phyloP scores from a whole-genome alignment of 1,140 invertebrate genomes.

The Caerostris darwini region DNA sequence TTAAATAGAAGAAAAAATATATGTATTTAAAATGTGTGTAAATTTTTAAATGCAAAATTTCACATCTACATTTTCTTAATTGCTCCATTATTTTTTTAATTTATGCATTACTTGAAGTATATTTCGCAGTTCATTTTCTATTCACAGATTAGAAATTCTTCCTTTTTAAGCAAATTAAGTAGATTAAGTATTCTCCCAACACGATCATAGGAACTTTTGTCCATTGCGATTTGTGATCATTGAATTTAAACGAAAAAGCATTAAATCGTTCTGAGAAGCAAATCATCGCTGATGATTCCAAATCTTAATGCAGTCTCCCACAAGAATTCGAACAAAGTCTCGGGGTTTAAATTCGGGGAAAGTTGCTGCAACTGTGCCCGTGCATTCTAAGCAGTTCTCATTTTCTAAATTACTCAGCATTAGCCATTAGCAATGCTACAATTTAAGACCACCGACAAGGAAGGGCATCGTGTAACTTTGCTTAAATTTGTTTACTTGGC shows the following conservation, averaged over 20 bases:
- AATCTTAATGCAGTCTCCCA: not conserved
- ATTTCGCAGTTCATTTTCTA: too few relatives aligned
- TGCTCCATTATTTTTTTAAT: too few relatives aligned
- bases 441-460: not conserved
- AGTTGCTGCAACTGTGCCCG: not conserved
- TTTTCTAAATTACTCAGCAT: conserved; percentile 21
- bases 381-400: conserved; percentile 28
- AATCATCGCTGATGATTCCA: not conserved
- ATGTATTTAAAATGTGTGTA: too few relatives aligned
- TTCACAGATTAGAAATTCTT: not conserved
- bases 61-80: too few relatives aligned
- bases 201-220: not conserved
- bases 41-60: too few relatives aligned
- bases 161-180: not conserved
- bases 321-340: not conserved
- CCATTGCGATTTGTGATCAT: not conserved
- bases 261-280: not conserved
- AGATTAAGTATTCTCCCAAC: not conserved
- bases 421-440: not conserved
- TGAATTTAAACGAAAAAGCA: not conserved
- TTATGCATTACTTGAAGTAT: too few relatives aligned
- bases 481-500: not conserved
- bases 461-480: not conserved
- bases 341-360: not conserved
- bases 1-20: too few relatives aligned